A percentile compares a stretch with the other conserved stretches of the same genome.
Conservation (phyloP, 1,140 invertebrate genomes). For the Tetragnatha versicolor region DNA sequence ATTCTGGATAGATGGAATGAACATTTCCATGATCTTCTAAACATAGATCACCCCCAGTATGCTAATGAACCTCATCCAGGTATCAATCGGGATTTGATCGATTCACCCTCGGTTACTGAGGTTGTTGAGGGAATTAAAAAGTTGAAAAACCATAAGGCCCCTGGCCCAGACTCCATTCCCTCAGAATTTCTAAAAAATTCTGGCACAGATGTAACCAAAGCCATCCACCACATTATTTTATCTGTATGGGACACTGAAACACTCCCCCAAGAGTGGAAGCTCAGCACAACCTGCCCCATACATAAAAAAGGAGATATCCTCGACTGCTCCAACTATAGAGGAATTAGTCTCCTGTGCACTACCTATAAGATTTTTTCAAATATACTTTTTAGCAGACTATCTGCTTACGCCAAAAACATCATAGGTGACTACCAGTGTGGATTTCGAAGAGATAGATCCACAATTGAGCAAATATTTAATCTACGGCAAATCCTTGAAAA, state of each 20-base stretch:
- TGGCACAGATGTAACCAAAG: too few species aligned
- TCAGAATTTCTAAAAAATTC: neutral
- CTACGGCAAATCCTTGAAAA: too few species aligned
- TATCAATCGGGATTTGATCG: neutral
- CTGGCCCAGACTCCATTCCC: slow-evolving; percentile 1
- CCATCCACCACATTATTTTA: too few species aligned
- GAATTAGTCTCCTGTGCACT: neutral
- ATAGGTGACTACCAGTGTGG: neutral
- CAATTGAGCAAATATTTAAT: neutral
- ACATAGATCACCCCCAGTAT: neutral
- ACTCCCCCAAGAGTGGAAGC: neutral
- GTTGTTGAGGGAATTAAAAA: neutral
- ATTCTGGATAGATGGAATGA: neutral
- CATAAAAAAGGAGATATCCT: neutral
- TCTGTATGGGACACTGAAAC: too few species aligned
- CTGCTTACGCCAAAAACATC: neutral
- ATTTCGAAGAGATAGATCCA: too few species aligned
- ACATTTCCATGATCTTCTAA: neutral
- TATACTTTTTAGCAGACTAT: neutral
- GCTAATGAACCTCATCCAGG: neutral
- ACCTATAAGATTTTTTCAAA: neutral
- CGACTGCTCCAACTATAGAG: neutral
- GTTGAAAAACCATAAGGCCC: neutral
- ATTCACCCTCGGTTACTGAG: neutral
- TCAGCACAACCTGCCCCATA: neutral